Evolutionary conservation across 2,797 vertebrate species (phyloP).

Genomic region (Ataeniobius toweri): DNA sequence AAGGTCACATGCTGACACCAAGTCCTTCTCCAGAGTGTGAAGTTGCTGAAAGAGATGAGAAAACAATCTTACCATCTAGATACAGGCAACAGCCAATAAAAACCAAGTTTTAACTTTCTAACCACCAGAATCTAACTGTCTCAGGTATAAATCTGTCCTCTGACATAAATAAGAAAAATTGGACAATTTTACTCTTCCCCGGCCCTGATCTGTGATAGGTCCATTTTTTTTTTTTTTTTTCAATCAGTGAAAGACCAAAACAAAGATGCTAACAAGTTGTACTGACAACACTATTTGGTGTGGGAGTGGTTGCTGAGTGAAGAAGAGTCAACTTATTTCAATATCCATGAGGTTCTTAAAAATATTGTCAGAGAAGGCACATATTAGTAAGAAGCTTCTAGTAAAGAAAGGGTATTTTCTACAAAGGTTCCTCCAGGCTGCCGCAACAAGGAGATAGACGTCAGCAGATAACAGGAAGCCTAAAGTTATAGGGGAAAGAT

Average conservation of each 20-base stretch:
- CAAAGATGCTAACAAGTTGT: not conserved
- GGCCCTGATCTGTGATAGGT: not conserved
- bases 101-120: too few relatives aligned
- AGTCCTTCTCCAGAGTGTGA: conserved; percentile 96
- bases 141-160: not conserved
- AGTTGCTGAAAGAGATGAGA: conserved; percentile 86
- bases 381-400: not conserved
- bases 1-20: conserved; percentile 96
- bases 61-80: not conserved
- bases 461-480: too few relatives aligned
- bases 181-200: not conserved
- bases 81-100: not conserved
- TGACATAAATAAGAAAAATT: not conserved
- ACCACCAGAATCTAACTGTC: not conserved
- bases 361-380: not conserved
- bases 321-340: not conserved
- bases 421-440: not conserved
- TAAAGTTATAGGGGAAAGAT: too few relatives aligned
- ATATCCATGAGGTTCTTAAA: not conserved
- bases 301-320: not conserved
- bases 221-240: too few relatives aligned
- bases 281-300: not conserved
- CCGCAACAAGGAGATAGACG: too few relatives aligned
- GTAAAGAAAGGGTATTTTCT: not conserved
- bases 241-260: not conserved